Percentiles rank a stretch among this genome's conserved stretches.
Conservation (phyloP, 2,888 invertebrate species). For the Hecatera dysodea region DNA sequence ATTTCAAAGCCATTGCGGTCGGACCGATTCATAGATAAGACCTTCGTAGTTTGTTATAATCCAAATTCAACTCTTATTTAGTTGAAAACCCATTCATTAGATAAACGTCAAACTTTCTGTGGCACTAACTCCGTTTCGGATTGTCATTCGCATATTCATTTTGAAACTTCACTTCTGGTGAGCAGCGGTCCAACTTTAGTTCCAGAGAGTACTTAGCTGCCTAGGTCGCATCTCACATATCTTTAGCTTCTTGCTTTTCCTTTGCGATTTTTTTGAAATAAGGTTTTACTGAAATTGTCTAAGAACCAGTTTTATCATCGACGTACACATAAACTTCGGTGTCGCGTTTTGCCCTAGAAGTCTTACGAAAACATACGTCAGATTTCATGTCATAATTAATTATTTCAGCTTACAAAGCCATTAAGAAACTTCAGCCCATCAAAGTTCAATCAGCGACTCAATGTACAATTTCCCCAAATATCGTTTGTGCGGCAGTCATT, state of each 20-base stretch:
- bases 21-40: constrained; percentile 34
- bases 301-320: not conserved
- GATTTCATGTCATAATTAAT: constrained; percentile 50
- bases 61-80: constrained; percentile 38
- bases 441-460: constrained; percentile 50
- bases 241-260: constrained; percentile 17
- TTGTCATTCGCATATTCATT: constrained; percentile 59
- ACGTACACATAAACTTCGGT: constrained; percentile 5
- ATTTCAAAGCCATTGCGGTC: constrained; percentile 44
- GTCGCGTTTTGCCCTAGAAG: constrained; percentile 13
- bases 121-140: constrained; percentile 36
- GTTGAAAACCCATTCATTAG: constrained; percentile 44
- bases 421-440: constrained; percentile 43
- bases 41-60: constrained; percentile 45
- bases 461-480: constrained; percentile 51
- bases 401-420: constrained; percentile 52
- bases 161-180: constrained; percentile 45
- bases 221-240: constrained; percentile 36
- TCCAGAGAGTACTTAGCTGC: constrained; percentile 32
- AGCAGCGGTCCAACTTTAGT: constrained; percentile 39
- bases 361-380: constrained; percentile 43
- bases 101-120: constrained; percentile 50
- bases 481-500: constrained; percentile 50
- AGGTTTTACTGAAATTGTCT: not conserved
- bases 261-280: not conserved